Evolutionary conservation across 2,888 invertebrate genomes (phyloP).

Genomic region (Diadegma fenestrale): DNA sequence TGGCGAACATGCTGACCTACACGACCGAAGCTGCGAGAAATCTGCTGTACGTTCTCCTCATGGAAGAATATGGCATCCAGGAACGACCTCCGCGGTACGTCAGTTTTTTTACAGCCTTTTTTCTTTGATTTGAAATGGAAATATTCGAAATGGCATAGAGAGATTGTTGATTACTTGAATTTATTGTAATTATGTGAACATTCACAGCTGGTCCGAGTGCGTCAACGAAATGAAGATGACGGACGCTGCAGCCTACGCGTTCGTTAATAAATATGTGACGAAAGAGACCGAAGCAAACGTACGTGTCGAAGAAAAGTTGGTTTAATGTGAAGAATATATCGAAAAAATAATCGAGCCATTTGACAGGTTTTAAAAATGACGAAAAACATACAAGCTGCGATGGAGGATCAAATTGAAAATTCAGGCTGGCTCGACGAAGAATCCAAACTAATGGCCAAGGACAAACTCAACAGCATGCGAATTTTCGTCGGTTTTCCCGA

Average conservation of each 20-base stretch:
- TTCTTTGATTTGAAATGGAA: not conserved
- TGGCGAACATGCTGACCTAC: conserved; percentile 56
- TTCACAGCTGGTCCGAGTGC: conserved; percentile 63
- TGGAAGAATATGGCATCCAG: conserved; percentile 38
- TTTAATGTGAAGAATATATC: not conserved
- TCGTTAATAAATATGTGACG: conserved; percentile 61
- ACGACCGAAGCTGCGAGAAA: conserved; percentile 58
- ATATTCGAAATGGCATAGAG: not conserved
- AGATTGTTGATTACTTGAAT: no score
- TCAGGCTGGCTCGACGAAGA: conserved; percentile 87
- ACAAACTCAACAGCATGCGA: conserved; percentile 85
- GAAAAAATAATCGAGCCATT: not conserved
- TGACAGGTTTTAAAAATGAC: conserved; percentile 85
- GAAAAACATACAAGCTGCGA: conserved; percentile 85
- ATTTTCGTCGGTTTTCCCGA: conserved; percentile 87
- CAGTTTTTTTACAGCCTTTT: not conserved
- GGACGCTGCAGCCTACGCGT: conserved; percentile 54
- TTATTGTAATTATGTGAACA: not conserved
- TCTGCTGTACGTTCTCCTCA: conserved; percentile 23
- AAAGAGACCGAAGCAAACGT: conserved; percentile 38
- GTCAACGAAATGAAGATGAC: conserved; percentile 60
- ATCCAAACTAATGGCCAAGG: conserved; percentile 85
- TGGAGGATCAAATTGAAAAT: conserved; percentile 85
- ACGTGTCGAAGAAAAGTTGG: not conserved
- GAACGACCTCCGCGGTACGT: conserved; percentile 60